Conservation (phyloP, 2,888 invertebrate genomes). For the Apantesis nais region DNA sequence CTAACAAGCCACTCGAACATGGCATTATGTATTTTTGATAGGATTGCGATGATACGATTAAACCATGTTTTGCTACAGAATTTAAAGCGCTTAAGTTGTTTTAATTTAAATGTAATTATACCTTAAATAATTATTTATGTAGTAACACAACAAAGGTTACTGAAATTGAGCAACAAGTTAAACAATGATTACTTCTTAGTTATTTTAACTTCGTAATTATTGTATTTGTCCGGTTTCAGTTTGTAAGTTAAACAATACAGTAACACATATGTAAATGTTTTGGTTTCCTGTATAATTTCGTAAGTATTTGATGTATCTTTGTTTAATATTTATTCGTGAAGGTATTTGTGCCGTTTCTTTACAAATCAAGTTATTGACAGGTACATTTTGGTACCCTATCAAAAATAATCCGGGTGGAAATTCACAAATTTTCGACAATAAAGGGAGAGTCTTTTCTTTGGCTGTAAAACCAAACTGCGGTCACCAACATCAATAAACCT, state of each 20-base stretch:
- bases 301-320: neutral
- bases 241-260: neutral
- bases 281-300: neutral
- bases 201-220: neutral
- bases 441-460: slow-evolving; percentile 43
- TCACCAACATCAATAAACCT: slow-evolving; percentile 80
- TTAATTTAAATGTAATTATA: neutral
- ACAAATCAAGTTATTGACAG: slow-evolving; percentile 8
- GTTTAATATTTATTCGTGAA: neutral
- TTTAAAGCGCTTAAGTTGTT: too few relatives aligned
- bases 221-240: neutral
- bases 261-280: neutral
- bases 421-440: slow-evolving; percentile 52
- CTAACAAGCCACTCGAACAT: too few relatives aligned
- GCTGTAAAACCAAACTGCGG: slow-evolving; percentile 70
- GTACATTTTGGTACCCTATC: slow-evolving; percentile 26
- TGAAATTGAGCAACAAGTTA: neutral
- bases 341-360: neutral
- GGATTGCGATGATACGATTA: too few relatives aligned
- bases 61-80: too few relatives aligned
- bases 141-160: neutral
- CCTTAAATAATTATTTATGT: neutral
- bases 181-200: too few relatives aligned
- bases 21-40: too few relatives aligned
- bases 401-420: slow-evolving; percentile 49